phyloP scores from a whole-genome alignment of 2,113 vertebrate genomes.

The Nothoprocta perdicaria region DNA sequence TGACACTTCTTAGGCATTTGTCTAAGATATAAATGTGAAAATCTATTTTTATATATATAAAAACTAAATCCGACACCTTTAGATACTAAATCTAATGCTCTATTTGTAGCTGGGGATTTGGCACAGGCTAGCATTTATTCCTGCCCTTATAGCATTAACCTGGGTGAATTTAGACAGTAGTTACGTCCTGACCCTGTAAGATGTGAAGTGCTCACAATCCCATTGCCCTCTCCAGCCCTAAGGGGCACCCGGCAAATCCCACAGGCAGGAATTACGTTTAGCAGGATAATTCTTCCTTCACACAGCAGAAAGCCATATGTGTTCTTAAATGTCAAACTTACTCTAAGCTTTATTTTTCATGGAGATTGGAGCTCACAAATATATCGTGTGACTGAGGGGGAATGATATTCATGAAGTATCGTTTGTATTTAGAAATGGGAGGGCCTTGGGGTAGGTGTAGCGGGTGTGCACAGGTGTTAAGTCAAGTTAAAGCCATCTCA shows the following conservation, averaged over 20 bases:
- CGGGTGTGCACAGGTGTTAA: neutral
- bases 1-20: neutral
- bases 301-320: neutral
- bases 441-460: neutral
- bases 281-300: slow-evolving; percentile 1
- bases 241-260: neutral
- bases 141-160: slow-evolving; percentile 20
- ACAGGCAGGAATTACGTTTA: slow-evolving; percentile 12
- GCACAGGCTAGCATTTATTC: neutral
- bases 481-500: neutral
- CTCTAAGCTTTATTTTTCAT: neutral
- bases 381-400: neutral
- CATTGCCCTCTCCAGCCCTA: neutral
- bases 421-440: neutral
- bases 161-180: neutral
- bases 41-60: neutral
- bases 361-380: neutral
- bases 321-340: neutral
- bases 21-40: neutral
- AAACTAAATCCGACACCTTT: neutral
- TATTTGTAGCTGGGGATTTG: neutral
- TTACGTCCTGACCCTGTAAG: neutral
- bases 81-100: neutral
- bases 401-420: neutral
- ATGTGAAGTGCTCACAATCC: slow-evolving; percentile 20